Base-by-base conservation (phyloP, 1,140 invertebrate species). In the Trichomalopsis sarcophagae region DNA sequence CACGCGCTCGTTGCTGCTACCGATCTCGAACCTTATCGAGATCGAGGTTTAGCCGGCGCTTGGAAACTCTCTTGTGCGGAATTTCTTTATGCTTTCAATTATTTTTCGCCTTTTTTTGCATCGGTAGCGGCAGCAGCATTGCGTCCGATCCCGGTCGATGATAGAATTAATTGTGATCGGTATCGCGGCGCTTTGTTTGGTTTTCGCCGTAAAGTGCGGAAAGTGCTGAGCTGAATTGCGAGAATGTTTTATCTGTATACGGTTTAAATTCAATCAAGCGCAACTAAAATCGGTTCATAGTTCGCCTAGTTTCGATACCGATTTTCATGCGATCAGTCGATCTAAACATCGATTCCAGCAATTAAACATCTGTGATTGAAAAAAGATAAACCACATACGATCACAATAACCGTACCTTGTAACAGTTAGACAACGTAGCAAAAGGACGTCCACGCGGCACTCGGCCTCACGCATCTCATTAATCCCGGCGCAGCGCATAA, bases 1-100 rank as follows among this genome's bases (percentile, higher is more conserved):
- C 14, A 1, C 76, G 44, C 7, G 13, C 11, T 21, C n/a, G 50
- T 3, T 62, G 4, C 73, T 66, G 3, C 30, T 44, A 69, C 50
- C 30, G 55, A 62, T 21, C 78, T 69, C 55, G 55, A 21, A 7
- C 17, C 73, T 71, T 81, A 81, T 81, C 79, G 79, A 36, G 79
- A 81, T 81, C 23, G 3, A 36, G 66, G n/a, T 71, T 81, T 81
- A 10, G 13, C 21, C 77, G 50, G 50, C 50, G 50, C 50, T 79
- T 11, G 55, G 30, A 55, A 79, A 79, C 17, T 40, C 17, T 36
- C 9, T 27, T 1, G 27, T 27, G 6, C 7, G 40, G 30, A 33
- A 79, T 79, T 79, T 81, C 6, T 10, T 69, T 69, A 27, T n/a
- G 23, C 79, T 44, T 81, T 47, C 66, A 47, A 81, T 69, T 47